phyloP scores from a whole-genome alignment of 2,113 vertebrate genomes.

The Zingel zingel region DNA sequence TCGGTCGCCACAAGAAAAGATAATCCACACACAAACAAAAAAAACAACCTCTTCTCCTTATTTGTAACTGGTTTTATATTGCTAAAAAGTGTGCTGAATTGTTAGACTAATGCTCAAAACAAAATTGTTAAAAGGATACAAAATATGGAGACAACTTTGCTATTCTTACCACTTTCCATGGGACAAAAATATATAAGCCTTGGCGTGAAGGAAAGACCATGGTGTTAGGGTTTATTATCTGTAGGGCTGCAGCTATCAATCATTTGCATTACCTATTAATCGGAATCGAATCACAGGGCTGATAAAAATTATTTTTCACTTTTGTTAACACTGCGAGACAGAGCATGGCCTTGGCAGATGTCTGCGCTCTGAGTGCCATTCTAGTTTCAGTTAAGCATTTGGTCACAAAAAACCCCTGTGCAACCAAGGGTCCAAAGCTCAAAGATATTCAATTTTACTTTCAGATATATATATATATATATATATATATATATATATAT shows the following conservation, averaged over 20 bases:
- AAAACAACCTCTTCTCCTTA: neutral
- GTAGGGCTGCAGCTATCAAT: neutral
- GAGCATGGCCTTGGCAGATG: no score
- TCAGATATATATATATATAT: no score
- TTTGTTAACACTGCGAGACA: no score
- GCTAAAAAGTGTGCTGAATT: neutral
- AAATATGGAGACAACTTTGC: neutral
- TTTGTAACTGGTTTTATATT: neutral
- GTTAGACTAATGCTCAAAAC: neutral
- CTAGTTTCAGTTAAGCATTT: no score
- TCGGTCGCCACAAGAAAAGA: neutral
- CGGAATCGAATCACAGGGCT: no score
- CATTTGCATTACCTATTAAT: no score
- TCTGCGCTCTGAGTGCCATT: no score
- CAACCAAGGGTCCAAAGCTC: no score
- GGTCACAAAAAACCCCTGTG: no score
- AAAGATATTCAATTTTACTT: no score
- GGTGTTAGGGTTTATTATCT: neutral
- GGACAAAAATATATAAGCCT: neutral
- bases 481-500: no score
- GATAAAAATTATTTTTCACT: no score
- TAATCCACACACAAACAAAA: neutral
- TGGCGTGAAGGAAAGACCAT: neutral
- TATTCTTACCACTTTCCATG: neutral
- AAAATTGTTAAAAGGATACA: neutral